Conservation (phyloP, 2,113 vertebrate genomes). For the Dicaeum eximium region DNA sequence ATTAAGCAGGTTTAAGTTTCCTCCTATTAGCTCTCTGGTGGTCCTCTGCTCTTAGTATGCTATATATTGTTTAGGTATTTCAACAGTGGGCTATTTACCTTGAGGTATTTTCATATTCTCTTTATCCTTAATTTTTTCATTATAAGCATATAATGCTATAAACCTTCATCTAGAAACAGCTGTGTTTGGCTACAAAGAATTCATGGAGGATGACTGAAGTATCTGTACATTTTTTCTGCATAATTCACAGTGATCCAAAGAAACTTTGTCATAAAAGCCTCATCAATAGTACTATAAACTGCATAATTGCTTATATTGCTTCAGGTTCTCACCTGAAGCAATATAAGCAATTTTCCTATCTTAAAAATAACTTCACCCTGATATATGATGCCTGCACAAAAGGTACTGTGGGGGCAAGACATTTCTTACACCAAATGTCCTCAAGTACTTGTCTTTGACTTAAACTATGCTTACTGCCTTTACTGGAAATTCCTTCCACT, state of each 20-base stretch:
- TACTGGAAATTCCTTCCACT: neutral
- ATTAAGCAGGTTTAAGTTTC: neutral
- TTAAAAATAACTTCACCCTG: neutral
- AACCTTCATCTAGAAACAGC: neutral
- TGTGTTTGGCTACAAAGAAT: neutral
- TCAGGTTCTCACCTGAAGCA: neutral
- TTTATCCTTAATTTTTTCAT: neutral
- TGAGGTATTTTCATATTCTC: neutral
- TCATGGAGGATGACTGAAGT: neutral
- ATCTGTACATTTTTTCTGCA: neutral
- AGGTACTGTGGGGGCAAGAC: neutral
- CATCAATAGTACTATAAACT: neutral
- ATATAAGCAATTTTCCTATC: neutral
- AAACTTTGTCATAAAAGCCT: neutral
- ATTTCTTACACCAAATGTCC: neutral
- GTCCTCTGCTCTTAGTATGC: neutral
- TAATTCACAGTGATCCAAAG: neutral
- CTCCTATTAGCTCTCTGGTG: neutral
- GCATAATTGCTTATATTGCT: neutral
- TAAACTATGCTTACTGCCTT: neutral
- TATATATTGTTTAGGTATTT: neutral
- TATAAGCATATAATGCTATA: neutral
- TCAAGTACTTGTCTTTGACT: neutral
- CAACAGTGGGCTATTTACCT: neutral
- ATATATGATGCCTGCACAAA: neutral